Evolutionary conservation across 2,797 vertebrate species (phyloP).

Genomic region (Acomys russatus): DNA sequence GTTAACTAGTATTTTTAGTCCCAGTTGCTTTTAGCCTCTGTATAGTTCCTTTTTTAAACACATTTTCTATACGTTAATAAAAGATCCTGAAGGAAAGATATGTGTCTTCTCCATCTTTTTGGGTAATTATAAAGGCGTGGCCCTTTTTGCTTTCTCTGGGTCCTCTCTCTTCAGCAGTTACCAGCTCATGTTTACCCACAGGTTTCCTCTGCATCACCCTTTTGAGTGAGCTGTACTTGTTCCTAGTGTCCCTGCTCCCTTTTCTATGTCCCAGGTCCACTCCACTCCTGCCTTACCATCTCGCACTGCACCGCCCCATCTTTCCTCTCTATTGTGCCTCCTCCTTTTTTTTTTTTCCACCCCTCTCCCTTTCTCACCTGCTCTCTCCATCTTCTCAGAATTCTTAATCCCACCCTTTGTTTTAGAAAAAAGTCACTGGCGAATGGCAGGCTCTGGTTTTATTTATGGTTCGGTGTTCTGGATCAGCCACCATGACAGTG

Average conservation of each 20-base stretch:
- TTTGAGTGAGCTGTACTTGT: background rate
- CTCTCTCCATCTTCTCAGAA: background rate
- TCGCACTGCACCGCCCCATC: background rate
- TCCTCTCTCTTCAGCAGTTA: background rate
- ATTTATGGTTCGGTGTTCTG: background rate
- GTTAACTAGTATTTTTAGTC: constrained; percentile 96
- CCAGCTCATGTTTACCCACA: background rate
- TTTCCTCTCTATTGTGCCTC: background rate
- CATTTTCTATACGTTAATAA: constrained; percentile 99
- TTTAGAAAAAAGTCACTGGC: background rate
- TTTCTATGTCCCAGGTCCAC: rapidly evolving
- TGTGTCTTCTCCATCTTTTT: background rate
- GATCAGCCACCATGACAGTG: background rate
- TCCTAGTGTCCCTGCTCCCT: background rate
- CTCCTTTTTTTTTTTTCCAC: background rate
- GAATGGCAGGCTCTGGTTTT: background rate
- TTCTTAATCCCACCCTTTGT: background rate
- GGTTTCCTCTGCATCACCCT: background rate
- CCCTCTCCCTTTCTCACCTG: background rate
- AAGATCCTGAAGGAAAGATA: constrained; percentile 92
- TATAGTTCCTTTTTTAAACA: constrained; percentile 99
- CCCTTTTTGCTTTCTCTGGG: background rate
- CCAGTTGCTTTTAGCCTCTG: constrained; percentile 95
- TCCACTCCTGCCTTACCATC: background rate
- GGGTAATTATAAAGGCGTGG: rapidly evolving